These are phyloP conservation scores for Drosophila flavopinicola DNA, from an alignment of 2,888 invertebrate species.

Conservation along the genomic window DNA sequence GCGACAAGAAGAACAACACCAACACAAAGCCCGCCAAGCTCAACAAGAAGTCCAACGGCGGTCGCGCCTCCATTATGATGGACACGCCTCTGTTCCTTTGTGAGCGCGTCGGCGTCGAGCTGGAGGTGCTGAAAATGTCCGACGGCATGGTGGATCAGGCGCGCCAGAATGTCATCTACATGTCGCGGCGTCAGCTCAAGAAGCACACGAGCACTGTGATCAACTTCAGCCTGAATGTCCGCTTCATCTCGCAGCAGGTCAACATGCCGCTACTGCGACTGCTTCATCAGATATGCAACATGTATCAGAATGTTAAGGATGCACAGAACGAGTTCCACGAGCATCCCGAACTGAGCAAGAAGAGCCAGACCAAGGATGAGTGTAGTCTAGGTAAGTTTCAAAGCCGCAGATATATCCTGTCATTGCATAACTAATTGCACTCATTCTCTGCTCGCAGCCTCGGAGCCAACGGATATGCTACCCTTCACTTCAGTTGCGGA, in stretches of 20 bases:
- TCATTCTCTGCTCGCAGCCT: slow-evolving; percentile 65
- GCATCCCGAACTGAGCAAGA: slow-evolving; percentile 85
- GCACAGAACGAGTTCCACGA: slow-evolving; percentile 95
- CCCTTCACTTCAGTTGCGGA: slow-evolving; percentile 82
- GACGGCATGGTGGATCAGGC: slow-evolving; percentile 95
- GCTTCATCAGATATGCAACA: slow-evolving; percentile 97
- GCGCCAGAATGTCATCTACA: slow-evolving; percentile 93
- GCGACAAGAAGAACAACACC: slow-evolving; percentile 85
- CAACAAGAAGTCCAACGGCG: slow-evolving; percentile 76
- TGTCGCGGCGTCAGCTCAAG: slow-evolving; percentile 93
- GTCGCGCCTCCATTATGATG: slow-evolving; percentile 77
- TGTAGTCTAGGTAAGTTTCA: slow-evolving; percentile 86
- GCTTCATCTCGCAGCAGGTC: slow-evolving; percentile 96
- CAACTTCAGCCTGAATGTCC: slow-evolving; percentile 94
- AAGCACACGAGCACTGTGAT: slow-evolving; percentile 96
- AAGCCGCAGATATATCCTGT: not conserved
- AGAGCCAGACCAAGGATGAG: slow-evolving; percentile 86
- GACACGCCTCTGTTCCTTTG: slow-evolving; percentile 94
- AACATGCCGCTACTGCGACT: slow-evolving; percentile 97
- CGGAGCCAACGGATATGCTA: slow-evolving; percentile 84
- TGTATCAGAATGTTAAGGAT: slow-evolving; percentile 98
- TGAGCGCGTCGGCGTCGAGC: slow-evolving; percentile 94
- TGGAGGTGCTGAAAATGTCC: slow-evolving; percentile 94
- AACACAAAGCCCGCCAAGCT: slow-evolving; percentile 70
- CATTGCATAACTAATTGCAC: not conserved